These are phyloP conservation scores for Catostomus latipinnis DNA, from an alignment of 2,797 vertebrate species.

Conservation along the genomic window DNA sequence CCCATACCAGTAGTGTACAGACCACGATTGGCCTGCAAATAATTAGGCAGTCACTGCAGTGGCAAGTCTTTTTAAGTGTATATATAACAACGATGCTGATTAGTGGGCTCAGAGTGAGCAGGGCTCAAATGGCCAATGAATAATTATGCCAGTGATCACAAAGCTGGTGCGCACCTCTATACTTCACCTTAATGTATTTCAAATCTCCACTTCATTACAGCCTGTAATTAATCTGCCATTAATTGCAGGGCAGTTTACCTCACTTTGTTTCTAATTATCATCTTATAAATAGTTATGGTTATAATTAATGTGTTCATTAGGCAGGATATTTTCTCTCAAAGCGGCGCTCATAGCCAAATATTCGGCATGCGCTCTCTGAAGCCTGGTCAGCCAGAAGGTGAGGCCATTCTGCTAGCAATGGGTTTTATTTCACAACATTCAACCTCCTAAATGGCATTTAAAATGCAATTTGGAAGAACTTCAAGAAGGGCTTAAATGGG, in stretches of 20 bases:
- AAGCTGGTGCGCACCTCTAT: slow-evolving; percentile 97
- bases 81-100: slow-evolving; percentile 99
- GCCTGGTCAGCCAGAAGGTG: slow-evolving; percentile 99
- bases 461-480: slow-evolving; percentile 99
- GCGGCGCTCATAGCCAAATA: slow-evolving; percentile 98
- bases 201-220: slow-evolving; percentile 99
- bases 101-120: slow-evolving; percentile 88
- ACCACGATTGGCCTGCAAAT: slow-evolving; percentile 98
- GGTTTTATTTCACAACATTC: slow-evolving; percentile 99
- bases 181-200: slow-evolving; percentile 99
- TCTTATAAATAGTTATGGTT: slow-evolving; percentile 99
- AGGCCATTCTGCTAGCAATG: slow-evolving; percentile 96
- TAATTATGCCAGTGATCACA: slow-evolving; percentile 99
- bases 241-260: slow-evolving; percentile 99
- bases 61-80: slow-evolving; percentile 99
- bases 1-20: slow-evolving; percentile 77
- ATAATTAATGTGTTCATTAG: slow-evolving; percentile 99
- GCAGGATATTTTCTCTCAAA: slow-evolving; percentile 98
- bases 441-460: slow-evolving; percentile 99
- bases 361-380: slow-evolving; percentile 92
- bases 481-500: slow-evolving; percentile 88
- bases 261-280: slow-evolving; percentile 99
- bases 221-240: slow-evolving; percentile 99
- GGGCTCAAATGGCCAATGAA: slow-evolving; percentile 92
- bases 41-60: slow-evolving; percentile 99